Conservation (phyloP, 2,888 invertebrate genomes). For the Prosopocoilus inquinatus region DNA sequence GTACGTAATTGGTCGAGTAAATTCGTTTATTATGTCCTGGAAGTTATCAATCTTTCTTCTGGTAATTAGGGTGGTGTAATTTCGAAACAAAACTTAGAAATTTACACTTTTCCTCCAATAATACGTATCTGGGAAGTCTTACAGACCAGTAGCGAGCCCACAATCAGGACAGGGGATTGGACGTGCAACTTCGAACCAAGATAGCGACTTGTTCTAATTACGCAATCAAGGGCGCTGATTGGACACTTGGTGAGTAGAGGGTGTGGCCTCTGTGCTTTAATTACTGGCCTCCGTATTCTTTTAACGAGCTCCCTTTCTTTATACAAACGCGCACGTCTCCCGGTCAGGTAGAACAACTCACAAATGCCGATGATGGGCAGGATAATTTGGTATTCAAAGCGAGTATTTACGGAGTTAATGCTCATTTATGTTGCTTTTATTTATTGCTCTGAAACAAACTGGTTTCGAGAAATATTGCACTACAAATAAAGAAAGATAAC, state of each 20-base stretch:
- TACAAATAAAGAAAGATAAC: too few relatives aligned
- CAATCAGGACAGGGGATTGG: conserved; percentile 44
- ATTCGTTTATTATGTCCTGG: too few relatives aligned
- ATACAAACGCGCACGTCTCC: conserved; percentile 2
- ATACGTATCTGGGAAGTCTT: conserved; percentile 24
- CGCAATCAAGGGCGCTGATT: conserved; percentile 48
- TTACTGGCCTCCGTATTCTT: conserved; percentile 39
- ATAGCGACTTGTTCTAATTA: conserved; percentile 50
- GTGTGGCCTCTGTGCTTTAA: conserved; percentile 46
- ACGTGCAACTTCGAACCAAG: conserved; percentile 37
- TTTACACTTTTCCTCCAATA: conserved; percentile 28
- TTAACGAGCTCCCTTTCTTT: conserved; percentile 19
- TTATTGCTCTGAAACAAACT: conserved; percentile 27
- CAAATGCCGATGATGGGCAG: background rate
- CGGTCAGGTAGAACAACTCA: background rate
- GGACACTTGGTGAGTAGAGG: conserved; percentile 39
- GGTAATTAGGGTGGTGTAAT: background rate
- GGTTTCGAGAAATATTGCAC: conserved; percentile 9
- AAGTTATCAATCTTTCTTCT: too few relatives aligned
- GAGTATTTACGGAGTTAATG: conserved; percentile 13
- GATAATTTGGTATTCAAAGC: conserved; percentile 25
- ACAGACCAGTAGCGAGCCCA: conserved; percentile 40
- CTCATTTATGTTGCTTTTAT: conserved; percentile 25
- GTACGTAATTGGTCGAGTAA: too few relatives aligned
- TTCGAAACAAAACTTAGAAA: conserved; percentile 10